phyloP scores from a whole-genome alignment of 2,113 vertebrate genomes.

The Microtus montanus region DNA sequence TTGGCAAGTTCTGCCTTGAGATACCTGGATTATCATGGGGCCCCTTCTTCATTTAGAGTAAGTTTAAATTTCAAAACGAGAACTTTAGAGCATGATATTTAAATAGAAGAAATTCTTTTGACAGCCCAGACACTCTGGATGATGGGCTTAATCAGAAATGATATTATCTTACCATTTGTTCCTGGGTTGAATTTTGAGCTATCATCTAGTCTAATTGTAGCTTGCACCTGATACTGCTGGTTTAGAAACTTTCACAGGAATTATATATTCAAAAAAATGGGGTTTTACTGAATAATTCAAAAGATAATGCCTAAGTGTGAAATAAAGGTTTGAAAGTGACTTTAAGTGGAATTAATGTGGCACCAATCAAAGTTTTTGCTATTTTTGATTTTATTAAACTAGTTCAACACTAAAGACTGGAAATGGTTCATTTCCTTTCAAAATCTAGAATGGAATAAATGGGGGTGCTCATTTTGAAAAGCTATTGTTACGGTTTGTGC shows the following conservation, averaged over 20 bases:
- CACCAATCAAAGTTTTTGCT: constrained; percentile 18
- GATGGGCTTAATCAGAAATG: not conserved
- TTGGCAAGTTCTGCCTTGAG: constrained; percentile 13
- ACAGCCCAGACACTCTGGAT: not conserved
- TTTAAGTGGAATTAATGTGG: constrained; percentile 39
- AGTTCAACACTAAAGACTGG: not conserved
- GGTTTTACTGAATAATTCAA: not conserved
- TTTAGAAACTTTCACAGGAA: constrained; percentile 24
- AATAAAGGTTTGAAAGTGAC: not conserved
- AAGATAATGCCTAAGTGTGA: not conserved
- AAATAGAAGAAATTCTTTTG: constrained; percentile 26
- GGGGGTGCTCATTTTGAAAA: not conserved
- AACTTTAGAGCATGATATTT: constrained; percentile 4
- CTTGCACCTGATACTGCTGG: not conserved
- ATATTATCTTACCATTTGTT: constrained; percentile 20
- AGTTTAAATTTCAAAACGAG: constrained; percentile 44
- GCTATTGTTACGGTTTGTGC: not conserved
- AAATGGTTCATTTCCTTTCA: not conserved
- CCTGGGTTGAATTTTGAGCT: constrained; percentile 1
- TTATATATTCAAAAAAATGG: not conserved
- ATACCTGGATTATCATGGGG: not conserved
- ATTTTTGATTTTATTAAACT: constrained; percentile 33
- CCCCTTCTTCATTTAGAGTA: constrained; percentile 28
- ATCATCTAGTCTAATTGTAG: not conserved
- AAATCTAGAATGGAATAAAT: not conserved